phyloP scores from a whole-genome alignment of 2,113 vertebrate genomes.

The Nipponia nippon region DNA sequence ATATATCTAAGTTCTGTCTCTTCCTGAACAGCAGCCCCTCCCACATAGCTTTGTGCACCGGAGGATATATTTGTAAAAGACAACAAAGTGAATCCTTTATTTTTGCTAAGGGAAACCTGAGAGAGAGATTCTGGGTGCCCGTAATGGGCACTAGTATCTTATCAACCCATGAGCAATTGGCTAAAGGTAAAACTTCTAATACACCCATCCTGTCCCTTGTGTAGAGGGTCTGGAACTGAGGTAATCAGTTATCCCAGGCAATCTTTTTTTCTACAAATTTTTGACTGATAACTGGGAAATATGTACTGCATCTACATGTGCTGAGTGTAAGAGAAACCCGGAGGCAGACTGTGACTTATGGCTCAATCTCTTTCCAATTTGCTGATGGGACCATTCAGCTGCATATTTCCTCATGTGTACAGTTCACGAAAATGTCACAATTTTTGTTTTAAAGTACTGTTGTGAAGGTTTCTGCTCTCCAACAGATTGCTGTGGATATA shows the following conservation, averaged over 20 bases:
- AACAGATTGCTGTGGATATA: fast-evolving
- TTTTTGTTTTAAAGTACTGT: not conserved
- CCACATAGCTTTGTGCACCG: not conserved
- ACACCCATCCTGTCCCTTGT: not conserved
- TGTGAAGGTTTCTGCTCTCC: not conserved
- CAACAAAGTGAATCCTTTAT: not conserved
- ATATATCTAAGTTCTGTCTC: not conserved
- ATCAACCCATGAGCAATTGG: not conserved
- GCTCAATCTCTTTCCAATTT: not conserved
- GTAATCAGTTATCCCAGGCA: not conserved
- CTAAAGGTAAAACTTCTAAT: not conserved
- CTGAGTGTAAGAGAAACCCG: not conserved
- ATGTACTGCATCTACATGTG: not conserved
- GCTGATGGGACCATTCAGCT: not conserved
- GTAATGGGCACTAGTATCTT: not conserved
- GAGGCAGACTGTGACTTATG: constrained; percentile 2
- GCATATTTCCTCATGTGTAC: not conserved
- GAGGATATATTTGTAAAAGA: not conserved
- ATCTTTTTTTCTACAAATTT: not conserved
- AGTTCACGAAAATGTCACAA: not conserved
- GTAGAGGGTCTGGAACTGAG: not conserved
- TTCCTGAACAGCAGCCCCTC: not conserved
- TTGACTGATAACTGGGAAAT: not conserved
- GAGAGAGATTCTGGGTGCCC: not conserved
- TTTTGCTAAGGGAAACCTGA: not conserved